A percentile compares a stretch with the other conserved stretches of the same genome.
These are phyloP conservation scores for Peucedramus taeniatus DNA, from an alignment of 2,113 vertebrate genomes.

Conservation along the genomic window DNA sequence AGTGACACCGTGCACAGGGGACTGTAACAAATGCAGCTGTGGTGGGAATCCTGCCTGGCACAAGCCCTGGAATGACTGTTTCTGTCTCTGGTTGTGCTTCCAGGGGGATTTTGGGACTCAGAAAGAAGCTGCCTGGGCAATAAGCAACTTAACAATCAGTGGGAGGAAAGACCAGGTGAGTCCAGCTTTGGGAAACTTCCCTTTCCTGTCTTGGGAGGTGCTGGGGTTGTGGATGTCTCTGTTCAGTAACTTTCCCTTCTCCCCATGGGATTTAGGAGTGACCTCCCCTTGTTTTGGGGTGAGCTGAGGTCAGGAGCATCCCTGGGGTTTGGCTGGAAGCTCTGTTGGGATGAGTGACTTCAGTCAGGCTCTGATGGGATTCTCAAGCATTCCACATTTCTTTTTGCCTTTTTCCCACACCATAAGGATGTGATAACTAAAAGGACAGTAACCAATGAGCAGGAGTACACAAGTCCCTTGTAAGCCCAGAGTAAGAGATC, in stretches of 20 bases:
- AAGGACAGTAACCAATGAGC: background rate
- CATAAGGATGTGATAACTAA: background rate
- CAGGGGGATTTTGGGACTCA: slow-evolving; percentile 98
- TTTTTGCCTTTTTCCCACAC: background rate
- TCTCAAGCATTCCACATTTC: background rate
- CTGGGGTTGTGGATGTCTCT: background rate
- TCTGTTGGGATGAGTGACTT: background rate
- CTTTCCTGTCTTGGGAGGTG: background rate
- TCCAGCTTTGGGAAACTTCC: background rate
- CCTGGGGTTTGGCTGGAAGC: background rate
- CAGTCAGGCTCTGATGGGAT: background rate
- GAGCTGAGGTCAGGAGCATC: background rate
- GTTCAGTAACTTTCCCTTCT: background rate
- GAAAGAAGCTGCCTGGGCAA: slow-evolving; percentile 99
- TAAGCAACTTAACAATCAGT: slow-evolving; percentile 99
- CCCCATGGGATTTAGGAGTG: background rate
- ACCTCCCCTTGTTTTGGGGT: background rate
- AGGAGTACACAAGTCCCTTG: background rate
- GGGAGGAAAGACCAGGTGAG: slow-evolving; percentile 97
- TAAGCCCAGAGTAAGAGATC: background rate
- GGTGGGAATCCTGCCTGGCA: background rate
- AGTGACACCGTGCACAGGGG: fast-evolving
- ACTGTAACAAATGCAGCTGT: background rate
- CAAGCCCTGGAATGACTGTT: background rate
- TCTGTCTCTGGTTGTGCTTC: background rate